A percentile compares a stretch with the other conserved stretches of the same genome.
phyloP scores from a whole-genome alignment of 2,113 vertebrate species.

The Cyanoramphus novaezelandiae region DNA sequence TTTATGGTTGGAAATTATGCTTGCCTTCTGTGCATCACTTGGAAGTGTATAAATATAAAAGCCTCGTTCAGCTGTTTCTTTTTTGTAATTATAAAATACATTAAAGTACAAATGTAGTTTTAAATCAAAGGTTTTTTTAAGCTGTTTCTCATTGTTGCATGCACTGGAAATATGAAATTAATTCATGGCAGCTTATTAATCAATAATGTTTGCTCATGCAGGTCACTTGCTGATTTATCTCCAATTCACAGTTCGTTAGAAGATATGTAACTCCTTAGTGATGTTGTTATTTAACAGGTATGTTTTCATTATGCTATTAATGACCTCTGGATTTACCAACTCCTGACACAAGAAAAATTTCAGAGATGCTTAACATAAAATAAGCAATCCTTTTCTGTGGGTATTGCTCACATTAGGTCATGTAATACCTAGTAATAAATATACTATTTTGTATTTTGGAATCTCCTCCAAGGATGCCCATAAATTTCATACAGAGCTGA shows the following conservation, averaged over 20 bases:
- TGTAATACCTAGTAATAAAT: neutral
- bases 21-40: slow-evolving; percentile 18
- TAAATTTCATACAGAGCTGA: neutral
- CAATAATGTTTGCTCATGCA: slow-evolving; percentile 54
- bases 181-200: slow-evolving; percentile 58
- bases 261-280: slow-evolving; percentile 30
- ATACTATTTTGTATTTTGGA: neutral
- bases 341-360: neutral
- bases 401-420: neutral
- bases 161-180: slow-evolving; percentile 6
- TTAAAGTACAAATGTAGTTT: slow-evolving; percentile 49
- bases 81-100: slow-evolving; percentile 40
- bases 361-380: neutral
- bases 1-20: slow-evolving; percentile 52
- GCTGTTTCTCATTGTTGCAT: slow-evolving; percentile 8
- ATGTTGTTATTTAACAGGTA: slow-evolving; percentile 33
- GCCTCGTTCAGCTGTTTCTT: slow-evolving; percentile 26
- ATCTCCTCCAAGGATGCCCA: neutral
- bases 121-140: slow-evolving; percentile 33
- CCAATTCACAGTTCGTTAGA: slow-evolving; percentile 20
- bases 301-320: neutral
- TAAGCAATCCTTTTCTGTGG: neutral
- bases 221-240: slow-evolving; percentile 56
- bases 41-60: slow-evolving; percentile 38
- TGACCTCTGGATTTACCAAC: neutral